Evolutionary conservation across 2,113 vertebrate genomes (phyloP).

Genomic region (Progne subis): DNA sequence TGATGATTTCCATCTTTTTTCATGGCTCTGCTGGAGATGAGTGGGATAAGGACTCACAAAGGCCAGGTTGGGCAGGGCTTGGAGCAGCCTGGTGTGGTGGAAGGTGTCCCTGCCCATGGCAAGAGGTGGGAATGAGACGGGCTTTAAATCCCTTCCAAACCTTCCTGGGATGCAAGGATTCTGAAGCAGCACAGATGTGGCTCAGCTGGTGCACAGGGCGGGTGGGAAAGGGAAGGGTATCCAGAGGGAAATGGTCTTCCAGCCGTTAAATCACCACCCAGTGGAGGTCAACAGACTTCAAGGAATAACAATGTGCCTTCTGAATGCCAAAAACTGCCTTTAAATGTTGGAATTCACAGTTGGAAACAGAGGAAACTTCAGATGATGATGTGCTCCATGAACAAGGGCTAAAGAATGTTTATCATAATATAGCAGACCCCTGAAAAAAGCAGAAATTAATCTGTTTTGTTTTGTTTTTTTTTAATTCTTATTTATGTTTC

Average conservation of each 20-base stretch:
- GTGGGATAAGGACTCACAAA: background rate
- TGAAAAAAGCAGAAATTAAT: background rate
- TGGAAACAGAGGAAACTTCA: background rate
- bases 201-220: background rate
- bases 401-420: slow-evolving; percentile 5
- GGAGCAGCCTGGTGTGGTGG: background rate
- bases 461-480: too few relatives aligned
- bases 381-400: background rate
- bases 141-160: background rate
- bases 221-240: background rate
- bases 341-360: background rate
- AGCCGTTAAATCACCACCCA: background rate
- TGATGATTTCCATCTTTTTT: background rate
- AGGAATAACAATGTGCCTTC: background rate
- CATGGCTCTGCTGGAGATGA: background rate
- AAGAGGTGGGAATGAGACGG: background rate
- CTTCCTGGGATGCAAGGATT: background rate
- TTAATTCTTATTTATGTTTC: background rate
- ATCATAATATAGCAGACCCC: background rate
- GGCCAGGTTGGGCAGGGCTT: accelerated
- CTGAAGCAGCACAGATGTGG: background rate
- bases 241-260: background rate
- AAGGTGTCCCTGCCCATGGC: background rate
- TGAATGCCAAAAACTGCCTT: background rate
- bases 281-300: background rate